A percentile compares a stretch with the other conserved stretches of the same genome.
Evolutionary conservation across 2,113 vertebrate species (phyloP).

Genomic region (Bos indicus): DNA sequence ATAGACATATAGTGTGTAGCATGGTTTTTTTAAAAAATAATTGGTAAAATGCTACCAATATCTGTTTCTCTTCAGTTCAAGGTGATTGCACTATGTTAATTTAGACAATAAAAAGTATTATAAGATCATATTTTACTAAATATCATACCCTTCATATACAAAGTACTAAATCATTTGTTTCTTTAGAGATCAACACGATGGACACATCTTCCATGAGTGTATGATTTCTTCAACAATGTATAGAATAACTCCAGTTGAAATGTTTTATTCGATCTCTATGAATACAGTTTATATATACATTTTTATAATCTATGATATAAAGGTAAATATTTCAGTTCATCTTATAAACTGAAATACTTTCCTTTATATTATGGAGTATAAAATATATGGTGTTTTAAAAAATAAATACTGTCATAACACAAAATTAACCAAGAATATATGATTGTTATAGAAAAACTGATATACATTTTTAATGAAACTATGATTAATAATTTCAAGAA

Average conservation of each 20-base stretch:
- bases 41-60: not conserved
- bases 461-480: not conserved
- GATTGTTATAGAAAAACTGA: not conserved
- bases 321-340: not conserved
- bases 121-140: not conserved
- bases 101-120: not conserved
- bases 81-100: not conserved
- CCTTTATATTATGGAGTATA: not conserved
- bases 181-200: not conserved
- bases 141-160: not conserved
- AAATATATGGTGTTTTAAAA: not conserved
- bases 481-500: not conserved
- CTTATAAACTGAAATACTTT: not conserved
- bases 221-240: not conserved
- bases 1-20: not conserved
- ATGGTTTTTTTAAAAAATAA: not conserved
- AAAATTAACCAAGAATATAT: not conserved
- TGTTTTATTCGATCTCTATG: not conserved
- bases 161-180: not conserved
- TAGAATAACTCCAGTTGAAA: not conserved
- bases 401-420: not conserved
- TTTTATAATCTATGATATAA: not conserved
- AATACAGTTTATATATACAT: not conserved
- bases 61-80: not conserved
- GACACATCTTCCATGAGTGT: not conserved